Conservation (phyloP, 1,140 invertebrate genomes). For the Drosophila pseudoananassae region DNA sequence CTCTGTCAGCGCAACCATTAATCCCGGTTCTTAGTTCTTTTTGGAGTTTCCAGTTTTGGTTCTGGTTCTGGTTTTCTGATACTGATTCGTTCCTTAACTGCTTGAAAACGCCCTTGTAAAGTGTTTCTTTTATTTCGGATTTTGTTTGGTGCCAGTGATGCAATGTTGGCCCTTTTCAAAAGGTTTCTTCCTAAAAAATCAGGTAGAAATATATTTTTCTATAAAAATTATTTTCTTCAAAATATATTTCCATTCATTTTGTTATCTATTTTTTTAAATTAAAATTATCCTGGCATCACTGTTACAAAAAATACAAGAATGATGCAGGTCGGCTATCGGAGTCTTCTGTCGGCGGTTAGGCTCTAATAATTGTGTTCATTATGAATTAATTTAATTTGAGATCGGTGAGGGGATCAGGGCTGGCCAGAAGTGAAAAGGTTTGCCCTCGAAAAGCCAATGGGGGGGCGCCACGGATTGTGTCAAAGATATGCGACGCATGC, state of each 20-base stretch:
- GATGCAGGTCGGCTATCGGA: constrained; percentile 24
- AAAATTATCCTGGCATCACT: constrained; percentile 38
- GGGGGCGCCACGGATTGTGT: constrained; percentile 80
- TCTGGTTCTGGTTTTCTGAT: constrained; percentile 23
- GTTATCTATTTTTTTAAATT: neutral
- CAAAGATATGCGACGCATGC: constrained; percentile 80
- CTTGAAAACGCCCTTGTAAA: constrained; percentile 71
- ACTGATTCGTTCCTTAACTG: constrained; percentile 49
- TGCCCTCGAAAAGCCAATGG: constrained; percentile 73
- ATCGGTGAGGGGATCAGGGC: constrained; percentile 22
- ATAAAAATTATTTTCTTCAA: neutral
- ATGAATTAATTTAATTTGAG: constrained; percentile 80
- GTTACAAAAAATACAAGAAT: constrained; percentile 11
- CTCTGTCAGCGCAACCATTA: constrained; percentile 75
- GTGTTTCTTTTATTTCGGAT: constrained; percentile 25
- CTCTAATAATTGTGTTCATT: constrained; percentile 79
- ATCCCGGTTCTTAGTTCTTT: constrained; percentile 38
- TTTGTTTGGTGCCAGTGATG: constrained; percentile 34
- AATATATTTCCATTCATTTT: neutral
- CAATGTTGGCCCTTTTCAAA: constrained; percentile 1
- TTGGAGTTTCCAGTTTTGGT: constrained; percentile 25
- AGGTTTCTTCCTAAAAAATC: neutral
- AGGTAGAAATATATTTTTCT: constrained; percentile 1
- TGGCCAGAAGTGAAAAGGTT: constrained; percentile 60
- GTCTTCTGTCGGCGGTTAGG: constrained; percentile 41